These are phyloP conservation scores for Blastomussa wellsi DNA, from an alignment of 92 coral and sea anemone genomes.

Conservation along the genomic window DNA sequence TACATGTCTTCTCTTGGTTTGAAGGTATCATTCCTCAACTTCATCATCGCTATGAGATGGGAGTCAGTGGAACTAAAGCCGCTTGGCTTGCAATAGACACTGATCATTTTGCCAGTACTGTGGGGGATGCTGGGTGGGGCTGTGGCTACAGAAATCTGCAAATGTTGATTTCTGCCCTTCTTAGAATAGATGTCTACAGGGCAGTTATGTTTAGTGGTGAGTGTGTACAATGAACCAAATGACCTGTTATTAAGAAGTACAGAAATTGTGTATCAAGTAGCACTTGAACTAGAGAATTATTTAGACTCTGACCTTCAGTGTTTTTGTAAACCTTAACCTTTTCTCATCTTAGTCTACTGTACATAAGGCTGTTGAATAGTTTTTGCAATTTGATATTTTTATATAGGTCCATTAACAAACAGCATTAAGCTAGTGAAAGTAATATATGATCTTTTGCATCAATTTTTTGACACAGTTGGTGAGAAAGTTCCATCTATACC, in stretches of 20 bases:
- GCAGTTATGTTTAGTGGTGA: slow-evolving; percentile 77
- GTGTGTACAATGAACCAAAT: background rate
- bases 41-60: slow-evolving; percentile 80
- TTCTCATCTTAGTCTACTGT: too few species aligned
- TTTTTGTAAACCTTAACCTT: too few species aligned
- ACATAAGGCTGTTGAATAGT: too few species aligned
- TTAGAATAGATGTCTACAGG: slow-evolving; percentile 76
- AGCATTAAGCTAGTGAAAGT: background rate
- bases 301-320: too few species aligned
- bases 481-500: slow-evolving; percentile 94
- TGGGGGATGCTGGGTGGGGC: slow-evolving; percentile 98
- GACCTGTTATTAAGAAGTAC: too few species aligned
- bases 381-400: background rate
- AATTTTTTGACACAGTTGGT: slow-evolving; percentile 60
- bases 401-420: background rate
- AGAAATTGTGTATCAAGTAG: too few species aligned
- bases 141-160: slow-evolving; percentile 98
- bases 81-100: slow-evolving; percentile 86
- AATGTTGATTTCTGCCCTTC: slow-evolving; percentile 88
- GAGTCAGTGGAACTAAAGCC: slow-evolving; percentile 78
- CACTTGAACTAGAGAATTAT: too few species aligned
- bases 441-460: background rate
- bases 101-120: slow-evolving; percentile 93
- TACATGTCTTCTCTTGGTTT: too few species aligned
- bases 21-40: slow-evolving; percentile 84